Conservation (phyloP, 2,797 vertebrate genomes). For the Nyctibius grandis region DNA sequence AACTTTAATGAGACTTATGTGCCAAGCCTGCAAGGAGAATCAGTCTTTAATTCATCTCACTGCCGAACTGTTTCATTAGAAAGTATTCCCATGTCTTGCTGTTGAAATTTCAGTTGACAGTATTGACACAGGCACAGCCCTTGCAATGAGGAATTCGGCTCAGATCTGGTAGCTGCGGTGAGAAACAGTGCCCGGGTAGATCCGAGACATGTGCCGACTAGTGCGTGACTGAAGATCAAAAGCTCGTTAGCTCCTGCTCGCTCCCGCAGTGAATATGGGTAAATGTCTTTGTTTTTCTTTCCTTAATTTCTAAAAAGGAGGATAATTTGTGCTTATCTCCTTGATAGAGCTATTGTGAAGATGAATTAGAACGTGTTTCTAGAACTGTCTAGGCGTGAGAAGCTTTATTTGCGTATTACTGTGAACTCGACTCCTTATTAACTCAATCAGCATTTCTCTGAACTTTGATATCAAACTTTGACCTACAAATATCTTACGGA, state of each 20-base stretch:
- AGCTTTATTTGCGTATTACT: background rate
- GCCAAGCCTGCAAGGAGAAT: slow-evolving; percentile 17
- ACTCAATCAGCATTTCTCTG: background rate
- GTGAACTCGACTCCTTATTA: background rate
- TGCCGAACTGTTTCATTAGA: background rate
- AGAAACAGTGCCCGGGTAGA: background rate
- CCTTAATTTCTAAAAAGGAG: background rate
- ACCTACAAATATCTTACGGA: background rate
- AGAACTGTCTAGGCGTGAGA: background rate
- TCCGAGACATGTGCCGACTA: background rate
- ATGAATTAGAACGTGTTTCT: background rate
- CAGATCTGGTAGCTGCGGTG: background rate
- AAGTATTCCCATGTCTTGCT: background rate
- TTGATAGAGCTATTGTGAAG: background rate
- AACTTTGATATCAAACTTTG: background rate
- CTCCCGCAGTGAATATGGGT: background rate
- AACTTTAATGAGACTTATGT: slow-evolving; percentile 37
- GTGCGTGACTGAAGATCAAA: background rate
- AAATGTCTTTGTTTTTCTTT: background rate
- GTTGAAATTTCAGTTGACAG: background rate
- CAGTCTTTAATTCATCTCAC: background rate
- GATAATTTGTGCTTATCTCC: background rate
- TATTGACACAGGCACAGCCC: background rate
- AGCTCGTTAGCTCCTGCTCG: background rate
- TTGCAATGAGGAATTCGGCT: background rate